Evolutionary conservation across 2,888 invertebrate species (phyloP).

Genomic region (Eubasilissa splendida): DNA sequence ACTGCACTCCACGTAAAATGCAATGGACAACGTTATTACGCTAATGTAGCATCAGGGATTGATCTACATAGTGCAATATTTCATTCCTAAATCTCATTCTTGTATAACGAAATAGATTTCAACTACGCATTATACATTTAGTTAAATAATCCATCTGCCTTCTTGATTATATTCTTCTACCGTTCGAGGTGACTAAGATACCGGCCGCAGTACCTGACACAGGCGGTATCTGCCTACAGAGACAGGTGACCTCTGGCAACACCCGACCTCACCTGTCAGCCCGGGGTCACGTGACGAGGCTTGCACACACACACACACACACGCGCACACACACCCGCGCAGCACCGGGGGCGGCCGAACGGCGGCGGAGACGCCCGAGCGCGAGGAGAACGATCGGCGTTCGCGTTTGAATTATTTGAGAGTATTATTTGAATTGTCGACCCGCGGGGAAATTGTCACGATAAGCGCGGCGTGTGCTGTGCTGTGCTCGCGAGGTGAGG

Average conservation of each 20-base stretch:
- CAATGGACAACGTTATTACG: too few species aligned
- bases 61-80: too few species aligned
- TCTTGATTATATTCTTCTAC: too few species aligned
- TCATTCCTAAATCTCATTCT: too few species aligned
- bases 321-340: background rate
- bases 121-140: too few species aligned
- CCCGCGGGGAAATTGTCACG: slow-evolving; percentile 6
- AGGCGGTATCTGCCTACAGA: background rate
- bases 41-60: too few species aligned
- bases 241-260: slow-evolving; percentile 42
- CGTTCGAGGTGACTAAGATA: too few species aligned
- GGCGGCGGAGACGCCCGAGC: slow-evolving; percentile 36
- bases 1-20: too few species aligned
- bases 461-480: background rate
- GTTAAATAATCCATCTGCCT: too few species aligned
- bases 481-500: too few species aligned
- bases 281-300: slow-evolving; percentile 41
- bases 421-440: background rate
- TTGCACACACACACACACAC: background rate
- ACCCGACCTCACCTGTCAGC: slow-evolving; percentile 46
- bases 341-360: slow-evolving; percentile 22
- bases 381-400: slow-evolving; percentile 4
- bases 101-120: too few species aligned
- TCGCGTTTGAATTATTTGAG: background rate
- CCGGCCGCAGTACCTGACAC: too few species aligned